Evolutionary conservation across 2,888 invertebrate species (phyloP).

Genomic region (Copidosoma aretas): DNA sequence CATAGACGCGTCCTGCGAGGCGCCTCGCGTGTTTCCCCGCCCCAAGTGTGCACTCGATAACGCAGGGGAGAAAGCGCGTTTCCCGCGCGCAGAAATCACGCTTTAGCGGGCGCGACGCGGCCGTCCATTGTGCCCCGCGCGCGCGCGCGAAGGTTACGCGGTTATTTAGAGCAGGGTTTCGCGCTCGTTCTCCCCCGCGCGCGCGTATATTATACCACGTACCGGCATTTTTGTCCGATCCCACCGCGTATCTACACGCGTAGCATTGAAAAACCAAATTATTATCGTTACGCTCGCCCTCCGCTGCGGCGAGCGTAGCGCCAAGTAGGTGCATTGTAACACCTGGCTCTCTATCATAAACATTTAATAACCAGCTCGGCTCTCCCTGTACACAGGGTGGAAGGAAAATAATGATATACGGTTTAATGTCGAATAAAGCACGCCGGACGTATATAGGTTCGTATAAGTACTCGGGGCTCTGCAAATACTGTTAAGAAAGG

Average conservation of each 20-base stretch:
- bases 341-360: too few relatives aligned
- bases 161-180: background rate
- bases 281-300: background rate
- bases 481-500: too few relatives aligned
- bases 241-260: background rate
- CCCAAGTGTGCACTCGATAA: too few relatives aligned
- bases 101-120: background rate
- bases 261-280: background rate
- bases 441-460: too few relatives aligned
- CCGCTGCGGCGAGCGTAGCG: background rate
- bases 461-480: too few relatives aligned
- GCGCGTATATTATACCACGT: too few relatives aligned
- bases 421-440: too few relatives aligned
- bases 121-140: background rate
- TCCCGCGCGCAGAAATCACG: background rate
- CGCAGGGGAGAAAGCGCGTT: conserved; percentile 25
- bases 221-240: background rate
- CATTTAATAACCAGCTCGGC: background rate
- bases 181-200: too few relatives aligned
- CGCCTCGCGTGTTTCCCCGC: background rate
- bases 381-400: too few relatives aligned
- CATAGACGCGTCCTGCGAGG: conserved; percentile 5
- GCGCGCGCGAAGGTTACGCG: background rate
- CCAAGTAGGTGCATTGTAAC: too few relatives aligned
- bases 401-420: too few relatives aligned